These are phyloP conservation scores for Lordiphosa stackelbergi DNA, from an alignment of 1,140 invertebrate species.

Conservation along the genomic window DNA sequence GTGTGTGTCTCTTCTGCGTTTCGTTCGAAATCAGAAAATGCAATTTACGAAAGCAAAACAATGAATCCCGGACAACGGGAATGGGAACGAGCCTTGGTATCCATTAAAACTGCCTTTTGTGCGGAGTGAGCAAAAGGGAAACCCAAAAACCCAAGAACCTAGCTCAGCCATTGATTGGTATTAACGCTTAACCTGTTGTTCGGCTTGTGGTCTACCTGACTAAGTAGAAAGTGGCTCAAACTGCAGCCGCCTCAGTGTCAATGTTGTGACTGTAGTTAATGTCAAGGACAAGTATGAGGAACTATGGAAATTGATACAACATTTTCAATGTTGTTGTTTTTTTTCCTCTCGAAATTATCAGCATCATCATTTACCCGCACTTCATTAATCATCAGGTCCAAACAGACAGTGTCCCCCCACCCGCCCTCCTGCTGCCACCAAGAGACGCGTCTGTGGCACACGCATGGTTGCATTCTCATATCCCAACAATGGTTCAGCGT, in stretches of 20 bases:
- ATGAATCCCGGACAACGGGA: slow-evolving; percentile 25
- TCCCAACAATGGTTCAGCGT: slow-evolving; percentile 33
- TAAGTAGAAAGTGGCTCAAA: slow-evolving; percentile 27
- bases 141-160: slow-evolving; percentile 7
- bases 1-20: slow-evolving; percentile 26
- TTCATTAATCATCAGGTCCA: slow-evolving; percentile 75
- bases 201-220: slow-evolving; percentile 37
- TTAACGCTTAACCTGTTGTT: slow-evolving; percentile 70
- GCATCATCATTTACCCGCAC: slow-evolving; percentile 53
- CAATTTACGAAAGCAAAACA: slow-evolving; percentile 70
- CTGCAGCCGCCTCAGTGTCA: slow-evolving; percentile 22
- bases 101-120: slow-evolving; percentile 55
- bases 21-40: slow-evolving; percentile 70
- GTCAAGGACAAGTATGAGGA: slow-evolving; percentile 41
- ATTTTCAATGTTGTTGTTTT: no score
- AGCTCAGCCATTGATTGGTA: slow-evolving; percentile 57
- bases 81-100: slow-evolving; percentile 21
- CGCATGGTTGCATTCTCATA: slow-evolving; percentile 31
- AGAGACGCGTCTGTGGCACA: slow-evolving; percentile 22
- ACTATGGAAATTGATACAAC: slow-evolving; percentile 1
- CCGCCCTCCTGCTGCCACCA: slow-evolving; percentile 3
- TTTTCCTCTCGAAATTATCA: slow-evolving; percentile 6
- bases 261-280: slow-evolving; percentile 60
- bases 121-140: slow-evolving; percentile 2
- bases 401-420: slow-evolving; percentile 25